Evolutionary conservation across 2,797 vertebrate genomes (phyloP), one percentile per base, ranked within the genome.

Genomic region (Erpetoichthys calabaricus): DNA sequence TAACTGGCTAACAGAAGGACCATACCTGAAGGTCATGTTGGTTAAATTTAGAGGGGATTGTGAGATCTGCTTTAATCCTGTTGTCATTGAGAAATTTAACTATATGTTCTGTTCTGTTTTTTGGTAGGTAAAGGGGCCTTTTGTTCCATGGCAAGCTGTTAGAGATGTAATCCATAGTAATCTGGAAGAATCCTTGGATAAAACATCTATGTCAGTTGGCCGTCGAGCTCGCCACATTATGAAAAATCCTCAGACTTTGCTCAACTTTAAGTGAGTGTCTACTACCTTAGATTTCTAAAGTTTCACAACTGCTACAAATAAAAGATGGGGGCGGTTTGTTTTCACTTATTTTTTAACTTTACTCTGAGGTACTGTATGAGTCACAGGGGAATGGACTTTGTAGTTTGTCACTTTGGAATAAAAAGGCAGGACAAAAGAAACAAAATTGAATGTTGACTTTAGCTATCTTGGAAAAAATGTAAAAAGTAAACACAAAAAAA

Each of bases 141-240:
- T 97, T 42, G 82, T 96, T 8, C 83, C 90, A 0, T 82, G 92
- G 88, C 91, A 91, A 56, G 87, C 92, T 1, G 90, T 98, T 1
- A 80, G 95, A 65, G 94, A 98, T 67, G 75, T 97, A 55, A 78
- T 98, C 62, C 95, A 98, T 0, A 60, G 78, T 5, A 89, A 87
- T 71, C 89, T 91, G 10, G 89, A 93, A 61, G 86, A 86, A n/a
- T 94, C 94, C 0, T 67, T 86, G 54, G 94, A 98, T 59, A 98
- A 98, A 77, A 98, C 95, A 0, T 98, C 94, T 1, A 65, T 89
- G 2, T 87, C 94, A 0, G 91, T 98, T 1, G 88, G 88, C 3
- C 86, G 95, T 5, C 83, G 95, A 58, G 79, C 91, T 0, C 87
- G 90, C 47, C 92, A 92, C 65, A 96, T 98, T 63, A 83, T 98